Evolutionary conservation across 2,113 vertebrate genomes (phyloP).

Genomic region (Bucco capensis): DNA sequence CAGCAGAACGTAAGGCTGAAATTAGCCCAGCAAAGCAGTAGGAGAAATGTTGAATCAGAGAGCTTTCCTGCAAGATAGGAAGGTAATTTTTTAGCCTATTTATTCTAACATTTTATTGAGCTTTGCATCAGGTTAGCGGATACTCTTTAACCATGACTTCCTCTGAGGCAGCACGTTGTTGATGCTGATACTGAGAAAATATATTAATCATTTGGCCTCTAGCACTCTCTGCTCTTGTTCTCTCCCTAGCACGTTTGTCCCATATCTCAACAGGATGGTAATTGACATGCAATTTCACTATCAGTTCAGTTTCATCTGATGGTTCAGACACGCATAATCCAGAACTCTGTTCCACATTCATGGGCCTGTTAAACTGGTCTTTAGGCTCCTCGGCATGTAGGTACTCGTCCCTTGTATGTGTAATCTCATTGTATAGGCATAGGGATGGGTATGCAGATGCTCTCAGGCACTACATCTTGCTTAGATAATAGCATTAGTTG

Average conservation of each 20-base stretch:
- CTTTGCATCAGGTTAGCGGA: conserved; percentile 30
- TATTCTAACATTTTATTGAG: conserved; percentile 48
- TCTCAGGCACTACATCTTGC: background rate
- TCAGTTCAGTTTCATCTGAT: background rate
- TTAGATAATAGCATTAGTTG: conserved; percentile 10
- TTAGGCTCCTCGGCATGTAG: background rate
- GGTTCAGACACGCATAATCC: background rate
- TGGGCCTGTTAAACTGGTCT: background rate
- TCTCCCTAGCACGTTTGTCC: background rate
- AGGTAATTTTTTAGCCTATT: conserved; percentile 53
- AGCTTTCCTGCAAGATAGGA: conserved; percentile 15
- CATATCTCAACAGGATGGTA: conserved; percentile 24
- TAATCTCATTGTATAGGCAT: background rate
- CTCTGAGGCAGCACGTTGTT: conserved; percentile 47
- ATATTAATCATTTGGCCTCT: conserved; percentile 53
- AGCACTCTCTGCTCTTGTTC: background rate
- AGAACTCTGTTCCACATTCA: background rate
- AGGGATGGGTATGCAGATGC: background rate
- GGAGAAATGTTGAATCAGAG: background rate
- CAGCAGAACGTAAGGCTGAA: conserved; percentile 13
- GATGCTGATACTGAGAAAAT: conserved; percentile 41
- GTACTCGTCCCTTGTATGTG: background rate
- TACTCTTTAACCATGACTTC: conserved; percentile 44
- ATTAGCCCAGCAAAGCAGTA: conserved; percentile 31
- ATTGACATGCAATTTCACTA: background rate